phyloP scores from a whole-genome alignment of 2,113 vertebrate genomes.

The Hippocampus zosterae region DNA sequence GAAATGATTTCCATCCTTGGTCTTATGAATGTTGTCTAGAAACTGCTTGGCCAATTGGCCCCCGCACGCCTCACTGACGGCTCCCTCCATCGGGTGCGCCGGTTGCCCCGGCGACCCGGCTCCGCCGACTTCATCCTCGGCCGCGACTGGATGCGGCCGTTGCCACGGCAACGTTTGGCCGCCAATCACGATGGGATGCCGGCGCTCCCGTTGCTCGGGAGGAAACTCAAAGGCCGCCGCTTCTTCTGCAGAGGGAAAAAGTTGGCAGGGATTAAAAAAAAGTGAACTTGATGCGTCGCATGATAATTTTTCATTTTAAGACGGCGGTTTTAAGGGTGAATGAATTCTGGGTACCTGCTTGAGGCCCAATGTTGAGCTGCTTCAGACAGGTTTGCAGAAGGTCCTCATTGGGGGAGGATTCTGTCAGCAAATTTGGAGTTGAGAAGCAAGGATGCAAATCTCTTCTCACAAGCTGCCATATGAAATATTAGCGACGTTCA shows the following conservation, averaged over 20 bases:
- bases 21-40: slow-evolving; percentile 42
- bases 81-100: slow-evolving; percentile 43
- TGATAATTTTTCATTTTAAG: no score
- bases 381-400: slow-evolving; percentile 57
- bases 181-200: slow-evolving; percentile 42
- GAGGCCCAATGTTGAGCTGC: slow-evolving; percentile 51
- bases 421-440: slow-evolving; percentile 18
- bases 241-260: slow-evolving; percentile 54
- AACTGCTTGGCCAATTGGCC: slow-evolving; percentile 45
- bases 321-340: no score
- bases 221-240: slow-evolving; percentile 48
- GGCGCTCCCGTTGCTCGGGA: slow-evolving; percentile 57
- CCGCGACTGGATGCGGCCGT: slow-evolving; percentile 53
- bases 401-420: slow-evolving; percentile 21
- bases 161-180: slow-evolving; percentile 52
- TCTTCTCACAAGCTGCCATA: neutral
- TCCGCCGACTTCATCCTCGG: slow-evolving; percentile 39
- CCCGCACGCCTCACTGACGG: slow-evolving; percentile 30
- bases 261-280: slow-evolving; percentile 46
- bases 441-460: neutral
- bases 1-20: slow-evolving; percentile 49
- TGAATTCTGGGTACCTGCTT: slow-evolving; percentile 35
- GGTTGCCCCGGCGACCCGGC: slow-evolving; percentile 61
- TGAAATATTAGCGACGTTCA: neutral
- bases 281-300: no score